Conservation (phyloP, 2,113 vertebrate genomes). For the Bungarus multicinctus region DNA sequence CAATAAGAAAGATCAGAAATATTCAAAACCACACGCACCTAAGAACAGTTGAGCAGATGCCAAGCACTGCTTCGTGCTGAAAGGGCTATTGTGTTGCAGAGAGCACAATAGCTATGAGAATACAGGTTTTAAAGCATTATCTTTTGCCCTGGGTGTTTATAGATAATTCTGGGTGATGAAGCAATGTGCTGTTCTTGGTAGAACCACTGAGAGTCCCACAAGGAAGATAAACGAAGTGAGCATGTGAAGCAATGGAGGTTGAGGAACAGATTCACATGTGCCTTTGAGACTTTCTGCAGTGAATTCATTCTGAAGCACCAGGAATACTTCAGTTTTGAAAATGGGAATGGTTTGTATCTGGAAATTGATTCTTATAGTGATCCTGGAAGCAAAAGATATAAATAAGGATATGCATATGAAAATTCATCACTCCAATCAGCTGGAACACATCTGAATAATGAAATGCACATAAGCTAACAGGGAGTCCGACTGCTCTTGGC, state of each 20-base stretch:
- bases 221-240: not conserved
- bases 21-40: not conserved
- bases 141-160: not conserved
- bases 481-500: not conserved
- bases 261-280: not conserved
- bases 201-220: not conserved
- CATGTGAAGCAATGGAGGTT: not conserved
- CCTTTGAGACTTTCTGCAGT: not conserved
- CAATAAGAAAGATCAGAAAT: conserved; percentile 35
- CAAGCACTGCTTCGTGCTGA: conserved; percentile 20
- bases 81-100: not conserved
- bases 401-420: not conserved
- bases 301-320: not conserved
- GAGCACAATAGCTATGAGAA: not conserved
- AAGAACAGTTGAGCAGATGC: not conserved
- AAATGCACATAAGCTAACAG: not conserved
- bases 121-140: not conserved
- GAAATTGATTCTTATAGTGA: not conserved
- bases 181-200: not conserved
- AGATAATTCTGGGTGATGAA: not conserved
- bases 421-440: not conserved
- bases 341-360: not conserved
- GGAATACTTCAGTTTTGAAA: not conserved
- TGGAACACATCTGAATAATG: not conserved
- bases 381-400: not conserved